These are phyloP conservation scores for Acronicta leporina DNA, from an alignment of 2,888 invertebrate genomes.

Conservation along the genomic window DNA sequence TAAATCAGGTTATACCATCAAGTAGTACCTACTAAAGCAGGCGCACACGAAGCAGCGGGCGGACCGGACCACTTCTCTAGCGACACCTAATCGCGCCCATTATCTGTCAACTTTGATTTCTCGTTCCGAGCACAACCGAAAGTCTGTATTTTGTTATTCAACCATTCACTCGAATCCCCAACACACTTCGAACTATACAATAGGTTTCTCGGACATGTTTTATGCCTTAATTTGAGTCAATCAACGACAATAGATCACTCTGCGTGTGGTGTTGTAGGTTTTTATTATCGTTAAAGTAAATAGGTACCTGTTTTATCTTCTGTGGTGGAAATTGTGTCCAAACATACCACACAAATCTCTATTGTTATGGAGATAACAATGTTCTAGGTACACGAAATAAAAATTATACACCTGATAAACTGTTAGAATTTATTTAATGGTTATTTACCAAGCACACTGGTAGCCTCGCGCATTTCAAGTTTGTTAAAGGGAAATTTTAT, in stretches of 20 bases:
- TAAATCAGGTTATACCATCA: too few relatives aligned
- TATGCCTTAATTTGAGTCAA: slow-evolving; percentile 38
- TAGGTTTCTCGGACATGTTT: slow-evolving; percentile 35
- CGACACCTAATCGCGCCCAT: slow-evolving; percentile 59
- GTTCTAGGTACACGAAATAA: background rate
- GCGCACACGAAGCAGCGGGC: slow-evolving; percentile 12
- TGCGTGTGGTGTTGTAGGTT: slow-evolving; percentile 20
- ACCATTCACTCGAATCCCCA: slow-evolving; percentile 57
- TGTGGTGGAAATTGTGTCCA: slow-evolving; percentile 13
- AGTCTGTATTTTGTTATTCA: slow-evolving; percentile 39
- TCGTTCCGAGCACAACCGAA: slow-evolving; percentile 41
- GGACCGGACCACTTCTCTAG: slow-evolving; percentile 37
- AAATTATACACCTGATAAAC: background rate
- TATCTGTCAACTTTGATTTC: slow-evolving; percentile 69
- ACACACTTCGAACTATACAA: slow-evolving; percentile 44
- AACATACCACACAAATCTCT: slow-evolving; percentile 5
- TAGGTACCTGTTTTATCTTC: slow-evolving; percentile 21
- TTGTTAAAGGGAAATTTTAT: slow-evolving; percentile 11
- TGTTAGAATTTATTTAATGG: background rate
- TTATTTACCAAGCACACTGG: slow-evolving; percentile 21
- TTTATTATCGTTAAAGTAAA: slow-evolving; percentile 30
- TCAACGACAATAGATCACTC: slow-evolving; percentile 19
- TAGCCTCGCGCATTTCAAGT: slow-evolving; percentile 8
- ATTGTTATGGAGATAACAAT: background rate
- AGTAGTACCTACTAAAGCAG: background rate